Base-by-base conservation (phyloP, 2,888 invertebrate species). In the Xiphydria camelus region DNA sequence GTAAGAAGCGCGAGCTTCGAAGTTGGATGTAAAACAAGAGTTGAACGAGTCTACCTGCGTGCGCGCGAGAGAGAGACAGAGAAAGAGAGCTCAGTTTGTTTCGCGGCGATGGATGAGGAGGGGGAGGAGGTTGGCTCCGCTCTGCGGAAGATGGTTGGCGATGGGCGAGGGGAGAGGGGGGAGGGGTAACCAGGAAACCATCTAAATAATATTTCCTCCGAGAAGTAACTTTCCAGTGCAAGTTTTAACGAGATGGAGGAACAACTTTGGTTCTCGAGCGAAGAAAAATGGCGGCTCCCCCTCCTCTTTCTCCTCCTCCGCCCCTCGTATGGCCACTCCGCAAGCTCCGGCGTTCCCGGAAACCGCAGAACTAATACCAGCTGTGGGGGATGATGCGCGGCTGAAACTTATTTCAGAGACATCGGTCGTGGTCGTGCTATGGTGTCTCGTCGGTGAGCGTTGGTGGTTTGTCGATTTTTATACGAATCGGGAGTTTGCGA, bases 171-270 rank as follows among this genome's bases (percentile, higher is more conserved):
- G 23, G 38, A 51, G 46, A 37, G 38, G 40, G 44, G 19, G 12
- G 34, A 10, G 50, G 51, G 52, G 43, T 50, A 53, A 51, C 45
- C 53, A 48, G 57, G 62, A 64, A 71, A 66, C 65, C 62, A 62
- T 63, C 62, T 61, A 66, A 68, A 68, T 68, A 65, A 66, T 68
- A 68, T 66, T 68, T 67, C 53, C 59, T 51, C 49, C 47, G 48
- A 49, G 32, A 34, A 55, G 46, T 51, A 52, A 53, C 50, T 55
- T 47, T 43, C 36, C 45, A 50, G 43, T 36, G 49, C 61, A 68
- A 66, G 61, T 68, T 68, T 68, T 65, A 69, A 68, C 66, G 68
- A 67, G 66, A 66, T 64, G 61, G 62, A 59, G 60, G 55, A 60
- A 55, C 51, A 59, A 63, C 59, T 64, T 64, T 57, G 58, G 56